These are phyloP conservation scores for Hemistola chrysoprasaria DNA, from an alignment of 2,888 invertebrate genomes.

Conservation along the genomic window DNA sequence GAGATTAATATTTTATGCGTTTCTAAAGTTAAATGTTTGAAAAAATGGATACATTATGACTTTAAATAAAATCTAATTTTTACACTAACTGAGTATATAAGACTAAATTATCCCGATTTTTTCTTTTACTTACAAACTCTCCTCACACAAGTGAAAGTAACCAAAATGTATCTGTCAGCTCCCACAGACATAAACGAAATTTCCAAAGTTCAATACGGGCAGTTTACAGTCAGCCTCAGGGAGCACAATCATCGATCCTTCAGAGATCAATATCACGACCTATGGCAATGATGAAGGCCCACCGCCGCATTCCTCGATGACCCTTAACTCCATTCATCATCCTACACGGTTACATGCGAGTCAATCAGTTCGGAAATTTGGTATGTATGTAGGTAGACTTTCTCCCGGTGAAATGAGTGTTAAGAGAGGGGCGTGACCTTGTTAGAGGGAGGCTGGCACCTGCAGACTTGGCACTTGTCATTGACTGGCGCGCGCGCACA, in stretches of 20 bases:
- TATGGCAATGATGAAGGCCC: slow-evolving; percentile 25
- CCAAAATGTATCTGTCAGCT: too few species aligned
- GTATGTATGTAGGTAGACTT: slow-evolving; percentile 82
- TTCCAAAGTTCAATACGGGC: too few species aligned
- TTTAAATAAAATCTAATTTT: too few species aligned
- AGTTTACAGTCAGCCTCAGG: neutral
- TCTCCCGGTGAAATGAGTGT: slow-evolving; percentile 75
- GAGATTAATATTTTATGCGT: too few species aligned
- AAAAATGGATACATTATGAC: too few species aligned
- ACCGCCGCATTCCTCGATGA: slow-evolving; percentile 33
- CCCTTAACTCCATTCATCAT: slow-evolving; percentile 59
- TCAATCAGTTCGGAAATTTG: slow-evolving; percentile 78
- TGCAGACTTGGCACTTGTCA: slow-evolving; percentile 75
- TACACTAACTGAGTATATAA: too few species aligned
- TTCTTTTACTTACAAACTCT: too few species aligned
- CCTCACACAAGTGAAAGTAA: too few species aligned
- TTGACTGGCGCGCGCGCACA: slow-evolving; percentile 70
- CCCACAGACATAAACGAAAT: too few species aligned
- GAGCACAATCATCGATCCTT: slow-evolving; percentile 5
- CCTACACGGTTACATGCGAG: slow-evolving; percentile 49
- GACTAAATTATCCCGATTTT: too few species aligned
- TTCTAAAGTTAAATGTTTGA: too few species aligned
- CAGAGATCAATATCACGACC: slow-evolving; percentile 20
- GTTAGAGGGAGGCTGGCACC: slow-evolving; percentile 80
- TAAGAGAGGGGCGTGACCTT: slow-evolving; percentile 74